Evolutionary conservation across 2,113 vertebrate genomes (phyloP), one percentile per base, ranked within the genome.

Genomic region (Alligator mississippiensis): DNA sequence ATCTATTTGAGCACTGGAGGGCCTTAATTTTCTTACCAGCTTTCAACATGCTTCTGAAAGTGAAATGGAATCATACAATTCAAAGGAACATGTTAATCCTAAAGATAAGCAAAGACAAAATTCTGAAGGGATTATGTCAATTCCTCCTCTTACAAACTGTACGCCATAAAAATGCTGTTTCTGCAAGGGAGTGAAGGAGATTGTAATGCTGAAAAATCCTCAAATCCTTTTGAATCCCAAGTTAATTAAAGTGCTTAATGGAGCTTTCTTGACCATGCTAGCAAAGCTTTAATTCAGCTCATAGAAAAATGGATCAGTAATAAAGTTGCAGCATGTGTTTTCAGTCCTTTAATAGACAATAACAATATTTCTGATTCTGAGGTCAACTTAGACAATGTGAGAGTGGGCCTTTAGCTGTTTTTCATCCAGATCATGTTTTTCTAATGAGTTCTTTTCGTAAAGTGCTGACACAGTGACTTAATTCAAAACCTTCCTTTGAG

Each of bases 201-300:
- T 24, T 47, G 47, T 80, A 92, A 94, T 89, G 59, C 62, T 89
- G 88, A 90, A 96, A 47, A 93, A 93, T 92, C 90, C 76, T 92
- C 59, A 92, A 94, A 93, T 94, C 70, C 82, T 72, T 93, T 62
- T 86, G 77, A 92, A 95, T 86, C 76, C 77, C 12, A 7, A 84
- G 18, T 93, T 95, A 95, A 96, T 96, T 93, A 96, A 93, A 94
- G 82, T 61, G 58, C 57, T 66, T 95, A 84, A 94, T 77, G 84
- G 87, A 92, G 91, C 72, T 90, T 90, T 61, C 63, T 90, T 93
- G 90, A 88, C 88, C 66, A 89, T 2, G 4, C 22, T 91, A 72
- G 18, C 34, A 96, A 84, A 93, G 78, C 82, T 84, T 34, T 82
- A 85, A 54, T 62, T 93, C 90, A 90, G 77, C 70, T 89, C 84